A percentile compares a stretch with the other conserved stretches of the same genome.
Conservation (phyloP, 2,797 vertebrate species). For the Mormyrops attenuatus region DNA sequence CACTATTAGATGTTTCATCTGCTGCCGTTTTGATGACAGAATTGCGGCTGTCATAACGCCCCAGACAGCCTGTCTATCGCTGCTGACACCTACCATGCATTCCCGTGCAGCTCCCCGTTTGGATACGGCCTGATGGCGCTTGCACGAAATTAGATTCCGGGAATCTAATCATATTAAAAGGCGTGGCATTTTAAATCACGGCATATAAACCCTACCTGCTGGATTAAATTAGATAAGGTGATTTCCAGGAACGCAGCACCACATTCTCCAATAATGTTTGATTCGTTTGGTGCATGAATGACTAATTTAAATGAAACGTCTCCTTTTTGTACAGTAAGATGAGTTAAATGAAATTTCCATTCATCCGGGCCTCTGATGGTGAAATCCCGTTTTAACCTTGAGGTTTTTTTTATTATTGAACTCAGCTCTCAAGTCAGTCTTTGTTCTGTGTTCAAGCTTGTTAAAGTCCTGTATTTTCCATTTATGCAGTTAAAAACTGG, state of each 20-base stretch:
- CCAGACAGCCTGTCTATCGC: not conserved
- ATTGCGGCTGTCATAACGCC: not conserved
- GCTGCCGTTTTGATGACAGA: not conserved
- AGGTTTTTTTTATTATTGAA: not conserved
- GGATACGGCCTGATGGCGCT: not conserved
- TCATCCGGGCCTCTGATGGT: not conserved
- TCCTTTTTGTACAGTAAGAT: not conserved
- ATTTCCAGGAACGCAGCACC: not conserved
- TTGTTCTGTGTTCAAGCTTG: not conserved
- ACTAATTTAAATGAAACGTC: conserved; percentile 5
- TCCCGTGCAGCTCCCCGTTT: not conserved
- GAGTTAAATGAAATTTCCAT: not conserved
- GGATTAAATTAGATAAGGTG: not conserved
- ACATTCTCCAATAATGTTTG: not conserved
- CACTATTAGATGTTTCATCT: not conserved
- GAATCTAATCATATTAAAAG: not conserved
- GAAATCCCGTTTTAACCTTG: not conserved
- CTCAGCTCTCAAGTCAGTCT: not conserved
- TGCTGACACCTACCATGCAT: too few species aligned
- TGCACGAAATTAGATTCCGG: not conserved
- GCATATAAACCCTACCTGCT: not conserved
- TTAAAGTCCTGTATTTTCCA: not conserved
- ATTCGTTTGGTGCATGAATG: not conserved
- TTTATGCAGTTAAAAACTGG: not conserved
- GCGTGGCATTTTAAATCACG: not conserved